Evolutionary conservation across 2,797 vertebrate species (phyloP).

Genomic region (Enteromius viviparus): DNA sequence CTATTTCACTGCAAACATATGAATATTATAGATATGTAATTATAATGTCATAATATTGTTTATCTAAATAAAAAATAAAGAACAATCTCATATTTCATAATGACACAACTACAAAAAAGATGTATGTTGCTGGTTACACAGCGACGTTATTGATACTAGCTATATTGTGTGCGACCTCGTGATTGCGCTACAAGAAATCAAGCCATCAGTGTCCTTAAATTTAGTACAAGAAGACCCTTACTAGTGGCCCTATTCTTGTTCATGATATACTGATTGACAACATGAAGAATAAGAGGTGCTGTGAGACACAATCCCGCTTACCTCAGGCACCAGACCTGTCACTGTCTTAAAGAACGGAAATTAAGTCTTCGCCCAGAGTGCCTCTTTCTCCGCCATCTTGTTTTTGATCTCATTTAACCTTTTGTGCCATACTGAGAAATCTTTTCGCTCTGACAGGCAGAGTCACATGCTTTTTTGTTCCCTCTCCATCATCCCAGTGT

Average conservation of each 20-base stretch:
- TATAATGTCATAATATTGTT: no score
- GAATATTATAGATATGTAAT: no score
- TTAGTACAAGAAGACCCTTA: conserved; percentile 5
- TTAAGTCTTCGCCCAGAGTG: conserved; percentile 10
- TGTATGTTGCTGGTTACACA: background rate
- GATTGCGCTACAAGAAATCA: background rate
- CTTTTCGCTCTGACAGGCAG: conserved; percentile 27
- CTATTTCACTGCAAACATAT: no score
- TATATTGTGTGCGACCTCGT: background rate
- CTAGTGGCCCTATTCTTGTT: background rate
- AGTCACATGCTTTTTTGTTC: conserved; percentile 18
- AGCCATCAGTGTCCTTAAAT: conserved; percentile 4
- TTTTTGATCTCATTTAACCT: conserved; percentile 39
- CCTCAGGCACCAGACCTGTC: conserved; percentile 23
- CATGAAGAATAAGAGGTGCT: background rate
- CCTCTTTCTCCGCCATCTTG: conserved; percentile 18
- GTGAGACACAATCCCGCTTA: background rate
- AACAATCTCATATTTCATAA: conserved; percentile 6
- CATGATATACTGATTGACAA: background rate
- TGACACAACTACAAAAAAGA: background rate
- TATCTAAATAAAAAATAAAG: background rate
- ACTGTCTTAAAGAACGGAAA: conserved; percentile 9
- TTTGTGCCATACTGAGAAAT: conserved; percentile 17
- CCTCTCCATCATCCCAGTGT: conserved; percentile 16
- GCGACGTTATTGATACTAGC: background rate